Base-by-base conservation (phyloP, 1,140 invertebrate species). In the Diuraphis noxia region DNA sequence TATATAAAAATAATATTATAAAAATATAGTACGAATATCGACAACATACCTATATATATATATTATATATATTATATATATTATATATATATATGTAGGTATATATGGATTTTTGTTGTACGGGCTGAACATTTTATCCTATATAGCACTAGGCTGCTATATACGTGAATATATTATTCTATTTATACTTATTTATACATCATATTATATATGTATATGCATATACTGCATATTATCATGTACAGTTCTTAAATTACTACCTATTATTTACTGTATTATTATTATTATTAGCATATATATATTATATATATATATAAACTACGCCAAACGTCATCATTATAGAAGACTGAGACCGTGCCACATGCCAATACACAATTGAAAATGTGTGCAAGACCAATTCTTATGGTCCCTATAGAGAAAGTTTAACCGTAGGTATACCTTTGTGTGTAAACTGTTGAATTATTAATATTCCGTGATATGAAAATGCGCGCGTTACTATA, bases 391-490 rank as follows among this genome's bases (percentile, higher is more conserved):
- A 87, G 23, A 56, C 34, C 49, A 56, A 87, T 87, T 56, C 49
- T 49, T 52, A 88, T 38, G 49, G 86, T 88, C 23, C 23, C 86
- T 21, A n/a, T n/a, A 63, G 86, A 88, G 86, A 88, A 88, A 88
- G 86, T 86, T 72, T 72, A 52, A 4, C 36, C 43, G 30, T 41
- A n/a, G n/a, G n/a, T n/a, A n/a, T n/a, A 23, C 84, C 46, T 86
- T 49, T 86, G 84, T 86, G 40, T 9, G 86, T 40, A 40, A 40
- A 88, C 49, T 52, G 86, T 88, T 88, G 86, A 88, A 88, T 88
- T 88, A 88, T 88, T 88, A 88, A 88, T 88, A 88, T 88, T 88
- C 40, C 86, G 86, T 88, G 86, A 88, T 88, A 56, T 63, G 52
- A 88, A 56, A 88, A 56, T 40, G 21, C 52, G 40, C 86, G 25